These are phyloP conservation scores for Allolobophora icterica DNA, from an alignment of 2,888 invertebrate species.

Conservation along the genomic window DNA sequence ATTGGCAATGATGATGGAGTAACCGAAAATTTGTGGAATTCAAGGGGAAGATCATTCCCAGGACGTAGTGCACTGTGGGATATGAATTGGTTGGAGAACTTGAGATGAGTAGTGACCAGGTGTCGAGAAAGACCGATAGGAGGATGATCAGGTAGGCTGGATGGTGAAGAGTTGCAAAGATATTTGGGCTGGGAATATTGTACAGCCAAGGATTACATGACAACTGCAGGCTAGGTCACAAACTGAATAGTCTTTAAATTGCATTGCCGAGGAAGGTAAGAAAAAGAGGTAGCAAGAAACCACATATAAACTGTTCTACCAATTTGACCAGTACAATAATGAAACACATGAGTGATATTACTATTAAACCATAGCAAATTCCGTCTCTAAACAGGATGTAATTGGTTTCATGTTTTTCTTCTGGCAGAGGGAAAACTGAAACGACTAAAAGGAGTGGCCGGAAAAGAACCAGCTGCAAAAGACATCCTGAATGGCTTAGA, in stretches of 20 bases:
- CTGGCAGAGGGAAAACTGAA: conserved; percentile 12
- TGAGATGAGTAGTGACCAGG: no score
- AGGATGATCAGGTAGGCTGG: no score
- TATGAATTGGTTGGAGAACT: no score
- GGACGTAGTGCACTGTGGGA: no score
- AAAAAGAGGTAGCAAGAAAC: neutral
- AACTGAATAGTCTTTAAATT: neutral
- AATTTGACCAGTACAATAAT: neutral
- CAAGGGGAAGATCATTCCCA: no score
- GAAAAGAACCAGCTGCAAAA: conserved; percentile 21
- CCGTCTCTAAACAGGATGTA: neutral
- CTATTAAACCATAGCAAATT: neutral
- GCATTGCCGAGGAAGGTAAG: neutral
- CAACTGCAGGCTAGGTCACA: no score
- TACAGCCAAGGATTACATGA: no score
- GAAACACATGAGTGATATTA: neutral
- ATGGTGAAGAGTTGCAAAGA: no score
- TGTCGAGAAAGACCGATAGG: no score
- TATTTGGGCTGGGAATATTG: no score
- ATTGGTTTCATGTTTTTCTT: neutral
- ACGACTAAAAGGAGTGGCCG: neutral
- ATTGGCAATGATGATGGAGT: no score
- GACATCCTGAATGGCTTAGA: conserved; percentile 12
- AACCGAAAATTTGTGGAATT: no score
- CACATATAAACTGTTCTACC: neutral